Percentiles rank a stretch among this genome's conserved stretches.
phyloP scores from a whole-genome alignment of 2,113 vertebrate species.

The Bubo blakistoni region DNA sequence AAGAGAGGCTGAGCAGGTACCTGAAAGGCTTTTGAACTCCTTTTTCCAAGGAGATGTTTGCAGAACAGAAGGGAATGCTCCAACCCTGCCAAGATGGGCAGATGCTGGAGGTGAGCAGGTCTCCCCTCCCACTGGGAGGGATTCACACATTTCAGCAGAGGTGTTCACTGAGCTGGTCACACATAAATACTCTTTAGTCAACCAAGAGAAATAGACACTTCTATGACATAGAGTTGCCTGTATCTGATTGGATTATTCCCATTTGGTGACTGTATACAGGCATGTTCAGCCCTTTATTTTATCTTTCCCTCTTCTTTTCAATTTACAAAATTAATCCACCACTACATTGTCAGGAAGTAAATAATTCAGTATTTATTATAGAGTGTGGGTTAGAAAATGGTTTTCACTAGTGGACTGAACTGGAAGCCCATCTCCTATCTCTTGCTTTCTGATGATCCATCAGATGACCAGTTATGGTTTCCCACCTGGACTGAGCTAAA shows the following conservation, averaged over 20 bases:
- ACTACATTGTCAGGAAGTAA: neutral
- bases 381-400: neutral
- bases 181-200: neutral
- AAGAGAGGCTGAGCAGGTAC: neutral
- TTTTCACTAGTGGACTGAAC: neutral
- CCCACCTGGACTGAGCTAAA: neutral
- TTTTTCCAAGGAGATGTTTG: neutral
- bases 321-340: neutral
- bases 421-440: neutral
- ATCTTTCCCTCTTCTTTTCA: neutral
- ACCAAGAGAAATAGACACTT: neutral
- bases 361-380: neutral
- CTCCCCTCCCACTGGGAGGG: neutral
- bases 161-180: neutral
- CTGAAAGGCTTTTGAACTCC: neutral
- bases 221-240: neutral
- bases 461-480: neutral
- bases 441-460: neutral
- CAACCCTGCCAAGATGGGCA: neutral
- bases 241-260: neutral
- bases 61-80: neutral
- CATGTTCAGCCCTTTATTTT: neutral
- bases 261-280: neutral
- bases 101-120: neutral
- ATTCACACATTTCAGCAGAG: neutral